phyloP scores from a whole-genome alignment of 2,888 invertebrate species.

The Itoplectis maculator region DNA sequence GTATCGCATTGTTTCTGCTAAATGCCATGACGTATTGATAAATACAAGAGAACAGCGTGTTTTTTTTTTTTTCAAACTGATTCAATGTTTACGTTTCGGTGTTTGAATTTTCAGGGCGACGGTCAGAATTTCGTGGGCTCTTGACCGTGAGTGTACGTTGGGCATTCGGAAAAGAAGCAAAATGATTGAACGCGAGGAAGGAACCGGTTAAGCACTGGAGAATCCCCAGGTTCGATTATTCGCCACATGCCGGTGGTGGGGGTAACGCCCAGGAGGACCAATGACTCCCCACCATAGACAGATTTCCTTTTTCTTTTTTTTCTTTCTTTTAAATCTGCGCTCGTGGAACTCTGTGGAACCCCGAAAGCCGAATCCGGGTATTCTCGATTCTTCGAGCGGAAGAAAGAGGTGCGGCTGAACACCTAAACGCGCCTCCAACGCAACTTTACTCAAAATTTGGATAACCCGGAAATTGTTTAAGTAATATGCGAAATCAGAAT shows the following conservation, averaged over 20 bases:
- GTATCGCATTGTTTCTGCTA: neutral
- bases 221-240: constrained; percentile 4
- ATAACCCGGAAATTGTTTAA: neutral
- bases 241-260: neutral
- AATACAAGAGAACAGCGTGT: neutral
- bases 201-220: neutral
- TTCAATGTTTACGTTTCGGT: neutral
- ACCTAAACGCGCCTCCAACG: neutral
- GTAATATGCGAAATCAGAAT: neutral
- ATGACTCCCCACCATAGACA: neutral
- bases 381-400: neutral
- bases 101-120: neutral
- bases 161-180: constrained; percentile 1
- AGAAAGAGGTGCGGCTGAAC: neutral
- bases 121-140: neutral
- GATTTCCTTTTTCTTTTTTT: neutral
- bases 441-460: neutral
- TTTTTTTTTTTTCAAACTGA: neutral
- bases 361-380: neutral
- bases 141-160: constrained; percentile 8
- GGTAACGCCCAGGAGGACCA: neutral
- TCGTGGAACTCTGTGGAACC: neutral
- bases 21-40: neutral
- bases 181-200: neutral
- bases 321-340: neutral